Evolutionary conservation across 2,113 vertebrate species (phyloP), one percentile per base, ranked within the genome.

Genomic region (Telmatochromis brichardi): DNA sequence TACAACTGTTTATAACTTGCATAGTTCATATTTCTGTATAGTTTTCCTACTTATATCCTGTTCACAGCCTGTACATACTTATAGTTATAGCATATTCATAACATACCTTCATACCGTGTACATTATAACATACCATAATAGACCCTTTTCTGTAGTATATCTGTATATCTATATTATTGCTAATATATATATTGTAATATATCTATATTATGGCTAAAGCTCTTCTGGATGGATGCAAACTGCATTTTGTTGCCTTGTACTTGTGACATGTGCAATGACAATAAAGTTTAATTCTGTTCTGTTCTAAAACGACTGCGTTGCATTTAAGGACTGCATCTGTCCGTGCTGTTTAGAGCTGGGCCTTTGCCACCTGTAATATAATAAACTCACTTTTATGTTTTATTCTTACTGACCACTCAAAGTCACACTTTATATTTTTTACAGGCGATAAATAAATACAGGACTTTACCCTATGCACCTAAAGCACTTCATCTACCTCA

Each of bases 271-370:
- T 58, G 26, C 55, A 4, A 58, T 17, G 26, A 1, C 26, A 1
- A 58, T 58, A 58, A 58, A 4, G 26, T 31, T 17, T 0, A 1
- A 58, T 58, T 58, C 55, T 58, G 13, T 57, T 57, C 23, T 26
- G 0, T 58, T 58, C 26, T 1, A 31, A 58, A 35, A 11, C 28
- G 0, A 11, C 28, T 63, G 15, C 0, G 4, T 19, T 63, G 15
- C 0, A 35, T 33, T 33, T 60, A 60, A 63, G 28, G 28, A 19
- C 58, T 35, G 31, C 0, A 33, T 33, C 15, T 19, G 58, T 19
- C 31, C 1, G 4, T 19, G 58, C 28, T 63, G 15, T 33, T 63
- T 63, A 63, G 28, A 19, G 15, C 58, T 63, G 15, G 0, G 15
- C 28, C 5, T 11, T 33, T 63, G 58, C 15, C 15, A 33, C 1